Evolutionary conservation across 1,140 invertebrate genomes (phyloP), one percentile per base, ranked within the genome.

Genomic region (Heliconius hermathena): DNA sequence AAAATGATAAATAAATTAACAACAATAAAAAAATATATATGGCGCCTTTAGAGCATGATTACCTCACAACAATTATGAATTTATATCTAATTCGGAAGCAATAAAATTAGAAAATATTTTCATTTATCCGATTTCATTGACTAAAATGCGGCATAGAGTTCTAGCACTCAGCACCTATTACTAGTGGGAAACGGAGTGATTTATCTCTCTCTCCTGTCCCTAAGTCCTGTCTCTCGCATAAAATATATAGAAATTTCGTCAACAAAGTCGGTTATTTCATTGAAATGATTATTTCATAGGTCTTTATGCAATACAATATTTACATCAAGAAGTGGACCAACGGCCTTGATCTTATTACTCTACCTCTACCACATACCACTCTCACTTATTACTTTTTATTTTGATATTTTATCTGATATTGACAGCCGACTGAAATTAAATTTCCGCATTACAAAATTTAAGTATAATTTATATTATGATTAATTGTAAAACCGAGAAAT

Each of bases 341-440:
- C 71, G 33, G 38, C 74, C 74, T 75, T 75, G 74, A 60, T 75
- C 74, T 49, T 16, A 75, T 60, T 74, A 22, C n/a, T 3, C 26
- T 29, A 29, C 22, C 8, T 8, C 26, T 26, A 33, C 22, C 3
- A 66, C 60, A 66, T 66, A 29, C 60, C 11, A 66, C 60, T 66
- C 60, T 66, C 60, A 66, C 60, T 66, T 66, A 29, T 57, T n/a
- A 20, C 54, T 60, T 66, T 26, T 29, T 66, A 26, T 66, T 5
- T 29, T n/a, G 8, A 29, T 66, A 26, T 66, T 29, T 29, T 29
- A 29, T 66, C 60, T 16, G 60, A 66, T 60, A 60, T 66, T 29
- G 3, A 29, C 11, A 66, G 26, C 60, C 3, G 29, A 66, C 9
- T 5, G 60, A 13, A 29, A 26, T 66, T 26, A 66, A n/a, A 26